Base-by-base conservation (phyloP, 2,888 invertebrate species). In the Gymnoscelis rufifasciata region DNA sequence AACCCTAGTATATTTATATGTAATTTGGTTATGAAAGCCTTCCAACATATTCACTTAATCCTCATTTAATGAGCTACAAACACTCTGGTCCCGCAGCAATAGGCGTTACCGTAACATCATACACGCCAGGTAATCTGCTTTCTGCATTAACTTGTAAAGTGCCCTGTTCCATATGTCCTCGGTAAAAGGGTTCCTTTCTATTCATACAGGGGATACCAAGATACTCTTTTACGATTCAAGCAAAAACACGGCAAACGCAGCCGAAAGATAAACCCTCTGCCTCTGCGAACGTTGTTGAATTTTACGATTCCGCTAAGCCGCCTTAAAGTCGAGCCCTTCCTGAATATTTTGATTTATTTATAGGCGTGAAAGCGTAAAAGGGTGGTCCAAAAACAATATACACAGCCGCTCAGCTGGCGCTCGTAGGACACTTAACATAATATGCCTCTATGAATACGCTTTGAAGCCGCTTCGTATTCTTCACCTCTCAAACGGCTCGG, bases 301-400 rank as follows among this genome's bases (percentile, higher is more conserved):
- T 88, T 88, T 88, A 87, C 83, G 88, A 87, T 86, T 87, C 82
- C 73, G 77, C 83, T 87, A 88, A 88, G 87, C 87, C 84, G 83
- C 82, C 86, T 83, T 81, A 80, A 84, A 88, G 81, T 83, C 83
- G 81, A 73, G 83, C 84, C 84, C 83, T 86, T 83, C 80, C 84
- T 84, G 86, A 84, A 88, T 87, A 87, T 87, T 88, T 87, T 88
- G 87, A 88, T 88, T 88, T 88, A 88, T 88, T 88, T 88, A 88
- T 83, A 79, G 83, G 80, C 77, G 78, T 76, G 72, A 83, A 81
- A 71, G 81, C 79, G 81, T 83, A 81, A 84, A 86, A 81, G 84
- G 84, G 80, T 83, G 79, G 78, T 76, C 78, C 72, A 76, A 82
- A 83, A 83, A 84, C 83, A 83, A 84, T 83, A 83, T 82, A 79